Conservation (phyloP, 2,797 vertebrate genomes). For the Sylvia borin region DNA sequence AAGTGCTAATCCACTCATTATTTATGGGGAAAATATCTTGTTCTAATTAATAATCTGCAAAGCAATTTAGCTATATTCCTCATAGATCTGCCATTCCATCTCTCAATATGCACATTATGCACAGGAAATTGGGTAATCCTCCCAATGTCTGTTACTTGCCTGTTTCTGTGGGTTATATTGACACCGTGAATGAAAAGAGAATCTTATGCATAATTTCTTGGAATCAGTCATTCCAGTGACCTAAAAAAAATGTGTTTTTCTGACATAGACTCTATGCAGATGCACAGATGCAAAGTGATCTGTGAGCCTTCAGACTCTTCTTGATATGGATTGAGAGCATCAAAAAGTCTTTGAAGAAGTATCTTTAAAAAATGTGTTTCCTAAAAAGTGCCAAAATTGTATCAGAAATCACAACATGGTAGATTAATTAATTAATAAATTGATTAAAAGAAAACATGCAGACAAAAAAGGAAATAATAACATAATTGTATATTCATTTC, state of each 20-base stretch:
- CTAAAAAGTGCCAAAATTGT: neutral
- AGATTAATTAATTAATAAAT: neutral
- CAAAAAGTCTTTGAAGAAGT: neutral
- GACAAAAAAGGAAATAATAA: neutral
- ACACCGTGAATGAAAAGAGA: neutral
- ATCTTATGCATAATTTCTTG: neutral
- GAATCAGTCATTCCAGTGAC: neutral
- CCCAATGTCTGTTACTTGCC: neutral
- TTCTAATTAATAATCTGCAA: neutral
- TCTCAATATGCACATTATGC: neutral
- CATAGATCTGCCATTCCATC: neutral
- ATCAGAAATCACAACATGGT: neutral
- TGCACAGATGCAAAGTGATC: neutral
- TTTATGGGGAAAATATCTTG: neutral
- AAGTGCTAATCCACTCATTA: neutral
- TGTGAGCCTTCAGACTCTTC: neutral
- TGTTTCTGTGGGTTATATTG: neutral
- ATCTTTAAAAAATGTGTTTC: neutral
- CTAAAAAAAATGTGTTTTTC: neutral
- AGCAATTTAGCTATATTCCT: neutral
- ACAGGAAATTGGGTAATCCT: neutral
- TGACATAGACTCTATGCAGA: neutral
- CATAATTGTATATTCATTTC: neutral
- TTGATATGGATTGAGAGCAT: neutral
- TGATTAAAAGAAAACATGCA: neutral